Conservation (phyloP, 2,797 vertebrate genomes). For the Iguana delicatissima region DNA sequence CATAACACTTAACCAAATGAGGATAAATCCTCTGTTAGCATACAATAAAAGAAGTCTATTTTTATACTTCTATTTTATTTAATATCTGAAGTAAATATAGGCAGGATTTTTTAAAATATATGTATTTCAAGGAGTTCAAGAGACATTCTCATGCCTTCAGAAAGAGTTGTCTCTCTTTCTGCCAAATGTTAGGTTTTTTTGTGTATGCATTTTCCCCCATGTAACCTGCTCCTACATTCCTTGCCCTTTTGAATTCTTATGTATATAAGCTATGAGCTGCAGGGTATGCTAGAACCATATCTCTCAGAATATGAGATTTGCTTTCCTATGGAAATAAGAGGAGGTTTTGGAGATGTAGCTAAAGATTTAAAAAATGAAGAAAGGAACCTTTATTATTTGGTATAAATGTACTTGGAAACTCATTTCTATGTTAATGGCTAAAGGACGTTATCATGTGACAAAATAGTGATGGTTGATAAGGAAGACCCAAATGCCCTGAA, state of each 20-base stretch:
- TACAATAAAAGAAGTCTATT: constrained; percentile 2
- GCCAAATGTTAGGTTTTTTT: background rate
- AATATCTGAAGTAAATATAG: background rate
- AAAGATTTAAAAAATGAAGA: background rate
- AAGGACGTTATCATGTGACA: background rate
- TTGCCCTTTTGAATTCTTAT: background rate
- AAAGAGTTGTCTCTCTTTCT: background rate
- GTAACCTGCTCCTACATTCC: background rate
- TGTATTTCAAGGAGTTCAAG: background rate
- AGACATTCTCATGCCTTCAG: background rate
- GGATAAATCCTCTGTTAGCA: background rate
- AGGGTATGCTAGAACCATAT: background rate
- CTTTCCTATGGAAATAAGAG: background rate
- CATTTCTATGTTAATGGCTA: background rate
- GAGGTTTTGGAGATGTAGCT: background rate
- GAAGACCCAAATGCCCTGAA: too few species aligned
- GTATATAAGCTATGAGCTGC: background rate
- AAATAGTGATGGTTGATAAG: background rate
- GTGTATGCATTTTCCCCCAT: background rate
- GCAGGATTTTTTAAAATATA: background rate
- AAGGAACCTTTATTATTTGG: background rate
- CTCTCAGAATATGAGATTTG: background rate
- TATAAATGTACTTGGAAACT: background rate
- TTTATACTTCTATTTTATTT: constrained; percentile 7
- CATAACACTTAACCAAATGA: background rate